Conservation (phyloP, 2,113 vertebrate genomes). For the Columba livia region DNA sequence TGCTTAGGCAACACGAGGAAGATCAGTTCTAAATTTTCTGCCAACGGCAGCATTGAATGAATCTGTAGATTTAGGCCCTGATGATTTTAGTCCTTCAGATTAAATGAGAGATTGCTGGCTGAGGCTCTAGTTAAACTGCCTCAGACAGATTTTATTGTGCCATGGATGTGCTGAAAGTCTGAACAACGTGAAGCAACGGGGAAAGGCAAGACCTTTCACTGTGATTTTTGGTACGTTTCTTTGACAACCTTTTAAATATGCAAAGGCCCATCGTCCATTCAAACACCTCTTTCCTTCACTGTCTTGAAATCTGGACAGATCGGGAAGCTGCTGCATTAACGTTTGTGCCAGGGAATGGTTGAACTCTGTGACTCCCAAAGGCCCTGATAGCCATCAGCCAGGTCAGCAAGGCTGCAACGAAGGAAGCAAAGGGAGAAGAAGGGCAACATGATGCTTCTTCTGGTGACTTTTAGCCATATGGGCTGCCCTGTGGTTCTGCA, state of each 20-base stretch:
- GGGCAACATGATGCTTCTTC: not conserved
- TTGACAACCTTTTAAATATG: not conserved
- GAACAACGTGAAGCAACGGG: fast-evolving
- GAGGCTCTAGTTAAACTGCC: not conserved
- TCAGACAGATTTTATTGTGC: not conserved
- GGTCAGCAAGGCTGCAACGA: not conserved
- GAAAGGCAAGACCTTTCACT: not conserved
- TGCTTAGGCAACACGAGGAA: not conserved
- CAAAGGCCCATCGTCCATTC: not conserved
- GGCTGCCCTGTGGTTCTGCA: not conserved
- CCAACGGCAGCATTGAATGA: not conserved
- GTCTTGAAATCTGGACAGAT: not conserved
- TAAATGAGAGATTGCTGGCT: not conserved
- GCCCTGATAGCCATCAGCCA: not conserved
- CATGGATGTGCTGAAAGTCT: not conserved
- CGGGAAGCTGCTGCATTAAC: not conserved
- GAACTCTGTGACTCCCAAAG: not conserved
- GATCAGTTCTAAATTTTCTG: not conserved
- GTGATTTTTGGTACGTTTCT: not conserved
- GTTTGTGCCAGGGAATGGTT: not conserved
- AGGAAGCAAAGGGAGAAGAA: not conserved
- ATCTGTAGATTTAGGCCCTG: not conserved
- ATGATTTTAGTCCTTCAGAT: not conserved
- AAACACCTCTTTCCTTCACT: not conserved
- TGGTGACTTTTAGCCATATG: not conserved